These are phyloP conservation scores for Passer montanus DNA, from an alignment of 2,113 vertebrate genomes.

Conservation along the genomic window DNA sequence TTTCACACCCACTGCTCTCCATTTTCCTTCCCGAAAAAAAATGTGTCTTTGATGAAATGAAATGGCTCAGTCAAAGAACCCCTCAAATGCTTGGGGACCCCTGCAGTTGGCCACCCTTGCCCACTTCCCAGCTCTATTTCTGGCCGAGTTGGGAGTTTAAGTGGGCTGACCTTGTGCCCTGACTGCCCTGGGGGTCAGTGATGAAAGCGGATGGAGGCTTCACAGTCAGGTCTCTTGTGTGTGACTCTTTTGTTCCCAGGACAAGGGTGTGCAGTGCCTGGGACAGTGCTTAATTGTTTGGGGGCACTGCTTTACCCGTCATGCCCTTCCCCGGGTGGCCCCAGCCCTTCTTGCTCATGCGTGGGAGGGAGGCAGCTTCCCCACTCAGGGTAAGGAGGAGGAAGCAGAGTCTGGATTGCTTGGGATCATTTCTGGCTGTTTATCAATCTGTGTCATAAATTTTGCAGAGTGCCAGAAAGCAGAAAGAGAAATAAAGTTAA, in stretches of 20 bases:
- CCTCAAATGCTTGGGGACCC: slow-evolving; percentile 58
- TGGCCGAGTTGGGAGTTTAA: slow-evolving; percentile 56
- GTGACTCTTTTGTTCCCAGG: slow-evolving; percentile 68
- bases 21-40: slow-evolving; percentile 61
- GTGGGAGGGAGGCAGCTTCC: slow-evolving; percentile 62
- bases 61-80: slow-evolving; percentile 65
- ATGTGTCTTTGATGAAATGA: slow-evolving; percentile 64
- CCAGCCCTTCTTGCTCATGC: slow-evolving; percentile 54
- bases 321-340: slow-evolving; percentile 51
- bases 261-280: slow-evolving; percentile 59
- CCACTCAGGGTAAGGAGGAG: slow-evolving; percentile 25
- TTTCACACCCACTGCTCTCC: slow-evolving; percentile 57
- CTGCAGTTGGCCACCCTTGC: slow-evolving; percentile 60
- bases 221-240: slow-evolving; percentile 72
- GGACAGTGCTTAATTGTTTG: slow-evolving; percentile 77
- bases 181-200: slow-evolving; percentile 71
- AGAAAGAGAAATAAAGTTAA: not conserved
- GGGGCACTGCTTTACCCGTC: slow-evolving; percentile 58
- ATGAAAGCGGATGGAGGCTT: slow-evolving; percentile 75
- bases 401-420: not conserved
- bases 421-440: slow-evolving; percentile 1
- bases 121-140: slow-evolving; percentile 72
- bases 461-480: not conserved
- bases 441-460: not conserved
- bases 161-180: slow-evolving; percentile 75